phyloP scores from a whole-genome alignment of 2,888 invertebrate species.

The Tiphia femorata region DNA sequence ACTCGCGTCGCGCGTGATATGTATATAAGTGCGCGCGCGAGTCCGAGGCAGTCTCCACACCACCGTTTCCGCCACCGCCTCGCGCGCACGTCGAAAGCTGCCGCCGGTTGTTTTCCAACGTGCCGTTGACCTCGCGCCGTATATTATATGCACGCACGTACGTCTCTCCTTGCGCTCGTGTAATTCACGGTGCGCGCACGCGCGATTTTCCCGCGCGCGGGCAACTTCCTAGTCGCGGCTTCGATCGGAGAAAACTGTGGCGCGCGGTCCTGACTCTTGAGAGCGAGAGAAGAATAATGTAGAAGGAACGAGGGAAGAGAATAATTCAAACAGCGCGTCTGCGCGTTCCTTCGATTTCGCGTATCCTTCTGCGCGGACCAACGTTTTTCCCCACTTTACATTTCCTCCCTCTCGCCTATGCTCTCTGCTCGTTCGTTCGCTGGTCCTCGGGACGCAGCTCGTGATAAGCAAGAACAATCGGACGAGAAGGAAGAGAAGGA shows the following conservation, averaged over 20 bases:
- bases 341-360: neutral
- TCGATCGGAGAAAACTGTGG: too few species aligned
- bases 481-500: neutral
- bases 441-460: neutral
- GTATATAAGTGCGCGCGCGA: neutral
- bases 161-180: neutral
- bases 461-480: neutral
- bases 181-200: neutral
- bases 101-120: slow-evolving; percentile 48
- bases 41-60: too few species aligned
- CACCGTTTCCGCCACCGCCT: too few species aligned
- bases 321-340: too few species aligned
- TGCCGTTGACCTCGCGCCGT: slow-evolving; percentile 50
- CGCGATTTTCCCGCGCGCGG: too few species aligned
- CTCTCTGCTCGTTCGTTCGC: neutral
- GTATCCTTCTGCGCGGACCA: neutral
- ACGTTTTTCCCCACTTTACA: neutral
- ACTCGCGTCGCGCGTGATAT: neutral
- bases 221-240: too few species aligned
- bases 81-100: slow-evolving; percentile 3
- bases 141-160: slow-evolving; percentile 22
- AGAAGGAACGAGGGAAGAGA: too few species aligned
- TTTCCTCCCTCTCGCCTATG: neutral
- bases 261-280: too few species aligned
- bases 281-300: neutral